Percentiles rank a stretch among this genome's conserved stretches.
Evolutionary conservation across 2,888 invertebrate species (phyloP).

Genomic region (Tromatobia lineatoria): DNA sequence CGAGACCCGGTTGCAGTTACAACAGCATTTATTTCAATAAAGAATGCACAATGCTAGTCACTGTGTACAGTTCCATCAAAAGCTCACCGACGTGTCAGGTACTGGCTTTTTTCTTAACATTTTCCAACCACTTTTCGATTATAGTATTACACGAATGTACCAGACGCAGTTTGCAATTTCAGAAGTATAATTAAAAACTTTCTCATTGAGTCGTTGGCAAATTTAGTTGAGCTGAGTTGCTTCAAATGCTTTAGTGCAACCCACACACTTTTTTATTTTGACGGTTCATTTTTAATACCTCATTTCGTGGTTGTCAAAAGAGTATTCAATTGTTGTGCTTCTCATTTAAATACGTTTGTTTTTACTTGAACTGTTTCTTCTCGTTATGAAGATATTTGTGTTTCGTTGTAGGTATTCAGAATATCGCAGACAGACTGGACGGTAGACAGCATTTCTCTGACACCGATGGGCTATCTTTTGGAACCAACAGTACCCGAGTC

Average conservation of each 20-base stretch:
- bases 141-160: neutral
- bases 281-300: too few relatives aligned
- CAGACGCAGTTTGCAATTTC: too few relatives aligned
- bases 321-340: too few relatives aligned
- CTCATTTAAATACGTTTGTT: neutral
- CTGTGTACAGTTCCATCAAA: constrained; percentile 94
- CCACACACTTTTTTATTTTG: too few relatives aligned
- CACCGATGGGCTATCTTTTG: constrained; percentile 90
- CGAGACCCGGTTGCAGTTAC: constrained; percentile 94
- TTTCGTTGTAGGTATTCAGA: constrained; percentile 87
- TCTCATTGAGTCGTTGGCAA: neutral
- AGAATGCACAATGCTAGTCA: constrained; percentile 93
- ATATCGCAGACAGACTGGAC: constrained; percentile 90
- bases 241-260: too few relatives aligned
- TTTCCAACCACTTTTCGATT: too few relatives aligned
- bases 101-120: constrained; percentile 19
- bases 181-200: neutral
- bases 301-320: too few relatives aligned
- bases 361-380: neutral
- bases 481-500: constrained; percentile 88
- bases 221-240: too few relatives aligned
- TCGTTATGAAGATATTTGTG: neutral
- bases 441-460: constrained; percentile 89
- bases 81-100: constrained; percentile 91
- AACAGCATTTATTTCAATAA: constrained; percentile 86